These are phyloP conservation scores for Rhynchotus rufescens DNA, from an alignment of 2,797 vertebrate species.

Conservation along the genomic window DNA sequence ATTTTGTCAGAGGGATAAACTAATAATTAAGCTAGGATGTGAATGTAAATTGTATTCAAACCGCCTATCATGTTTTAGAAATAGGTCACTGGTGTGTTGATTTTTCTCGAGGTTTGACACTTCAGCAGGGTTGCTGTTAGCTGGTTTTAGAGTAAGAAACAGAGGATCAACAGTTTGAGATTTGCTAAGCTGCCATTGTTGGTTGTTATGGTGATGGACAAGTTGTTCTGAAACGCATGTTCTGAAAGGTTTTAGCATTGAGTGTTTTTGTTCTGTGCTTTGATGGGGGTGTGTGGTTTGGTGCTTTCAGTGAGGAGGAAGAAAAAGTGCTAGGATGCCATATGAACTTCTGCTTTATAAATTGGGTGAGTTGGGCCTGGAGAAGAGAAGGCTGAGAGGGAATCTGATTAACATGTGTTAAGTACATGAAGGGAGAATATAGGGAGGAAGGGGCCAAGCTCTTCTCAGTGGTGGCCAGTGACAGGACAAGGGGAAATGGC, in stretches of 20 bases:
- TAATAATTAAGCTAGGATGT: not conserved
- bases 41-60: not conserved
- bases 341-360: not conserved
- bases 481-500: too few species aligned
- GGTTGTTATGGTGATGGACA: not conserved
- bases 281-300: not conserved
- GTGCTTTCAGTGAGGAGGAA: not conserved
- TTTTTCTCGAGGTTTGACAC: not conserved
- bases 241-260: not conserved
- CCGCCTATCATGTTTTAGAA: not conserved
- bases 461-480: too few species aligned
- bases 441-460: too few species aligned
- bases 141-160: not conserved
- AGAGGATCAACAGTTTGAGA: not conserved
- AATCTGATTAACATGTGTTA: too few species aligned
- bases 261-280: not conserved
- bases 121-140: accelerated
- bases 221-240: not conserved
- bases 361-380: too few species aligned
- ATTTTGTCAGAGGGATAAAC: not conserved
- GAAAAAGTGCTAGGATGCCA: accelerated
- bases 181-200: not conserved
- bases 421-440: too few species aligned
- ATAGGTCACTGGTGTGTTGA: not conserved
- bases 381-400: too few species aligned